phyloP scores from a whole-genome alignment of 2,113 vertebrate species.

The Saccopteryx leptura region DNA sequence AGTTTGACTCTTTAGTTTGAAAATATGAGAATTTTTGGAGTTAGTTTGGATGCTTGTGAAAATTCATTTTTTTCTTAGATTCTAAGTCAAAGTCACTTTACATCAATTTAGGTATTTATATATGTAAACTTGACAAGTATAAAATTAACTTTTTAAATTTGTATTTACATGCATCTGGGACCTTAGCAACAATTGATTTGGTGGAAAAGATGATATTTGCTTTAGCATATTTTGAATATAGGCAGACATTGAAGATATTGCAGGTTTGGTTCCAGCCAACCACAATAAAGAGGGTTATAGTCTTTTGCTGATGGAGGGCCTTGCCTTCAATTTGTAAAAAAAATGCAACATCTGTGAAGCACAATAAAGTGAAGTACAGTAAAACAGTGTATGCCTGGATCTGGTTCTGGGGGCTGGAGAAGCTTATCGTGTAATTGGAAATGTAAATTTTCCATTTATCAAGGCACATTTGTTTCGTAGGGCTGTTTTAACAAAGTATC shows the following conservation, averaged over 20 bases:
- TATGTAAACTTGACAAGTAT: neutral
- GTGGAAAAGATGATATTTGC: neutral
- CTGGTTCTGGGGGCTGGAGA: constrained; percentile 26
- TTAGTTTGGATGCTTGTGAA: neutral
- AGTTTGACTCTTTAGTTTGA: constrained; percentile 56
- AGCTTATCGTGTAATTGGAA: neutral
- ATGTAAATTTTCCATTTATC: constrained; percentile 44
- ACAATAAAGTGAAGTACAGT: neutral
- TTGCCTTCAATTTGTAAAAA: neutral
- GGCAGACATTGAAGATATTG: neutral
- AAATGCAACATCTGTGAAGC: neutral
- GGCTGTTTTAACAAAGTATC: neutral
- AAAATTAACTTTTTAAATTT: constrained; percentile 36
- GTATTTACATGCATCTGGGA: neutral
- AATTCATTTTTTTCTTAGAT: constrained; percentile 68
- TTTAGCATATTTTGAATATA: constrained; percentile 24
- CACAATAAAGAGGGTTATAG: neutral
- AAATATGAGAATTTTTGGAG: constrained; percentile 63
- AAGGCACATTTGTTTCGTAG: neutral
- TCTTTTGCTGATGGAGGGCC: neutral
- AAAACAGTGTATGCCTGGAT: neutral
- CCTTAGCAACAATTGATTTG: neutral
- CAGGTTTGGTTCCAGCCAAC: neutral
- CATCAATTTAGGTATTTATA: constrained; percentile 37
- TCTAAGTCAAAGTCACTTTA: constrained; percentile 51